phyloP scores from a whole-genome alignment of 1,140 invertebrate species.

The Drosophila trapezifrons region DNA sequence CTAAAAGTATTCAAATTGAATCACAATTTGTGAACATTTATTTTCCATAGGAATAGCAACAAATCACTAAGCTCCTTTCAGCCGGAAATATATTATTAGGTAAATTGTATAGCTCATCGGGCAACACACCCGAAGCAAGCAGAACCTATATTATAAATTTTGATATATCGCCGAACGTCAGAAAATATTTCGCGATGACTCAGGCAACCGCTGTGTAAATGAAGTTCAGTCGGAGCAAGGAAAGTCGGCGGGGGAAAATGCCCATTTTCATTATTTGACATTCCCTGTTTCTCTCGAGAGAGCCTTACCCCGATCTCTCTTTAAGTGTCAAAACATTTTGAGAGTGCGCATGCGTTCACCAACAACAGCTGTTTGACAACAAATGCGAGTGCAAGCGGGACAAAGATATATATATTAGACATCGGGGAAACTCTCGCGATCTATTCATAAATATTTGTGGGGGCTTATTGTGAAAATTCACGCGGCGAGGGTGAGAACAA shows the following conservation, averaged over 20 bases:
- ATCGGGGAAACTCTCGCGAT: conserved; percentile 19
- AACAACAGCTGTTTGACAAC: conserved; percentile 67
- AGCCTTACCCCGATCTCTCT: conserved; percentile 8
- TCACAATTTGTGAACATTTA: conserved; percentile 50
- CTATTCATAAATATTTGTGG: conserved; percentile 31
- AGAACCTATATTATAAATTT: conserved; percentile 19
- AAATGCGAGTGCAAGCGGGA: conserved; percentile 65
- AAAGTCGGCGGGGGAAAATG: conserved; percentile 23
- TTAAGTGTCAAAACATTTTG: conserved; percentile 48
- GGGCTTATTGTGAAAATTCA: conserved; percentile 12
- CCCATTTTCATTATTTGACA: conserved; percentile 28
- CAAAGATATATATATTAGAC: not conserved
- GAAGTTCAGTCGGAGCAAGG: conserved; percentile 36
- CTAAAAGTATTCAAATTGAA: conserved; percentile 28
- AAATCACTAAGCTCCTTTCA: conserved; percentile 33
- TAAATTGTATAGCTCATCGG: conserved; percentile 40
- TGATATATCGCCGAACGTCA: conserved; percentile 45
- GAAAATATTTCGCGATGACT: conserved; percentile 43
- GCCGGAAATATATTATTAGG: conserved; percentile 57
- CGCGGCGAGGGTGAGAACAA: conserved; percentile 6
- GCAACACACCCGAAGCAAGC: conserved; percentile 24
- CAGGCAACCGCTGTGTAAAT: conserved; percentile 30
- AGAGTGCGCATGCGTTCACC: conserved; percentile 48
- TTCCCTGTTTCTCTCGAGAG: conserved; percentile 18
- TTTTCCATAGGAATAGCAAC: conserved; percentile 23